These are phyloP conservation scores for Zeugodacus cucurbitae DNA, from an alignment of 1,140 invertebrate genomes.

Conservation along the genomic window DNA sequence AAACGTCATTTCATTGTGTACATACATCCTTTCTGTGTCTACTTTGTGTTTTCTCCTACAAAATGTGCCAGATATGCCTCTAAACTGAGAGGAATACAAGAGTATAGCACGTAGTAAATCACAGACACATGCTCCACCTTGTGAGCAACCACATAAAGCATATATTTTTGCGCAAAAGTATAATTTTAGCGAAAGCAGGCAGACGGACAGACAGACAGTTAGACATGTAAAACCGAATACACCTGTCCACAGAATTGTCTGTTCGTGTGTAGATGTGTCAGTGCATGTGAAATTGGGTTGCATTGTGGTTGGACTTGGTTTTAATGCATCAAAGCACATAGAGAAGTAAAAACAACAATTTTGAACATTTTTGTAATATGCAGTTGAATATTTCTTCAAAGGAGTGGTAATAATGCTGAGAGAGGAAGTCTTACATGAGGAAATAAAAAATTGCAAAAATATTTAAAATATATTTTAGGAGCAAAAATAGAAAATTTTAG, in stretches of 20 bases:
- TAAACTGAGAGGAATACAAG: too few relatives aligned
- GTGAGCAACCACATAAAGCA: not conserved
- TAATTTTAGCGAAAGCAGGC: not conserved
- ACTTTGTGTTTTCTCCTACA: too few relatives aligned
- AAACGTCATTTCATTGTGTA: too few relatives aligned
- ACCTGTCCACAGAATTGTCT: not conserved
- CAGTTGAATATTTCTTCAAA: not conserved
- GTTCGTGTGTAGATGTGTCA: not conserved
- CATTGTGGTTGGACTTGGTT: not conserved
- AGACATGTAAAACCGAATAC: not conserved
- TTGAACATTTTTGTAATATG: not conserved
- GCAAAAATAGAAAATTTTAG: too few relatives aligned
- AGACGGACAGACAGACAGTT: not conserved
- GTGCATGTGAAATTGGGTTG: not conserved
- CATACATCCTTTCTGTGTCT: too few relatives aligned
- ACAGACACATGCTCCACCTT: not conserved
- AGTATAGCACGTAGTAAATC: too few relatives aligned
- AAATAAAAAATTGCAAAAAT: too few relatives aligned
- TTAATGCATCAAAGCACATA: not conserved
- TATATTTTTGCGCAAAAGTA: not conserved
- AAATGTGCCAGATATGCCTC: too few relatives aligned
- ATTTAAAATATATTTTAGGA: too few relatives aligned
- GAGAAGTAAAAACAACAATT: not conserved
- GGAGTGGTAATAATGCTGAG: too few relatives aligned
- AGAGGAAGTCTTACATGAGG: too few relatives aligned